Evolutionary conservation across 1,140 invertebrate genomes (phyloP), one percentile per base, ranked within the genome.

Genomic region (Hyles vespertilio): DNA sequence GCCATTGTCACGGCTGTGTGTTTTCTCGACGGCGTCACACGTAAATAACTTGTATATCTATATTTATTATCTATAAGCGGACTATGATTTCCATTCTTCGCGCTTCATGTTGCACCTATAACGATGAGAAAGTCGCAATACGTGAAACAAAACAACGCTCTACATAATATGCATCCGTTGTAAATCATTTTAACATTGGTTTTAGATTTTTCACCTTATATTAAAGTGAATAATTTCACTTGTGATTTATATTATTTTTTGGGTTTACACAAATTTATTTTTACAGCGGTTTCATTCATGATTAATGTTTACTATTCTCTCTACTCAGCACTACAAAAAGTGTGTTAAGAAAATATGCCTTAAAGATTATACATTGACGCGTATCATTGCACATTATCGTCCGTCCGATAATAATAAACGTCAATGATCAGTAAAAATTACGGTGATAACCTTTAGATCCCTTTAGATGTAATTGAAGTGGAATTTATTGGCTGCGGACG

Each of bases 1-100:
- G 12, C 8, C 5, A 11, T 48, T 11, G 46, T n/a, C 12, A 48
- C n/a, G n/a, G 4, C 44, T 48, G 3, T 48, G n/a, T 48, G 12
- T n/a, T 48, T 48, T 11, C 10, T 10, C 12, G n/a, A 48, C 12
- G 5, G n/a, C 46, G 46, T 22, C n/a, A 11, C 12, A 48, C 46
- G 46, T 40, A 40, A 40, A 40, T 40, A 40, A 40, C 36, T 40
- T 40, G 36, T 40, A 8, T 40, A 40, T 54, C 58, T 58, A 61
- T 59, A 61, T 59, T 63, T 63, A 61, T 63, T 61, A 63, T 67
- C 65, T 72, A 65, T 60, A 61, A 59, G 56, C 70, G 46, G 54
- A 49, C 57, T 65, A 70, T 72, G 73, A 70, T 72, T 75, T 70
- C 66, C 73, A 72, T 72, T 72, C 70, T 72, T 75, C 64, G 73